Percentiles rank a stretch among this genome's conserved stretches.
Conservation (phyloP, 2,888 invertebrate genomes). For the Nemapogon koenigi region DNA sequence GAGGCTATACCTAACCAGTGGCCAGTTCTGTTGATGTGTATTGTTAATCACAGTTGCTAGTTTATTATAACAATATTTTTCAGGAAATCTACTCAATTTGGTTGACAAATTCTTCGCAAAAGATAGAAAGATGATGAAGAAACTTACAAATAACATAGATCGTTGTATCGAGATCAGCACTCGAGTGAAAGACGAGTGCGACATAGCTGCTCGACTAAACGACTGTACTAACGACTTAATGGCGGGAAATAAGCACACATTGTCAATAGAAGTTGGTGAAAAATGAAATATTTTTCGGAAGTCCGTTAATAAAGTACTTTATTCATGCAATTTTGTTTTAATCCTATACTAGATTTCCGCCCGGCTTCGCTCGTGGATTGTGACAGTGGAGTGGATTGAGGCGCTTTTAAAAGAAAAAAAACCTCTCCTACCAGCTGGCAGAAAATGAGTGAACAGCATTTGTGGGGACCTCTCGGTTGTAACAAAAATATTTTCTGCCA, state of each 20-base stretch:
- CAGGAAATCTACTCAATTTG: slow-evolving; percentile 37
- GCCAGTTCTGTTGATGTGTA: neutral
- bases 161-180: slow-evolving; percentile 40
- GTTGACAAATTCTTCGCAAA: slow-evolving; percentile 49
- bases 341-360: too few relatives aligned
- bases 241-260: slow-evolving; percentile 42
- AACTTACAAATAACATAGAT: slow-evolving; percentile 44
- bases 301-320: too few relatives aligned
- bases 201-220: slow-evolving; percentile 39
- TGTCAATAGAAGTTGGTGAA: too few relatives aligned
- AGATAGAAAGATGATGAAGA: slow-evolving; percentile 45
- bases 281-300: too few relatives aligned
- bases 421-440: too few relatives aligned
- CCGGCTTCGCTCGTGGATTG: too few relatives aligned
- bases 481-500: too few relatives aligned
- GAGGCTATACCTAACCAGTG: neutral
- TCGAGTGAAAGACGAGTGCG: slow-evolving; percentile 34
- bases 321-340: too few relatives aligned
- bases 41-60: neutral
- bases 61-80: slow-evolving; percentile 15
- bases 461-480: too few relatives aligned
- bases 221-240: slow-evolving; percentile 51
- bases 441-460: too few relatives aligned
- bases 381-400: too few relatives aligned
- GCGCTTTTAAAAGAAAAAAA: too few relatives aligned